Percentiles rank a stretch among this genome's conserved stretches.
Conservation (phyloP, 1,140 invertebrate species). For the Philotrypesis tridentata region DNA sequence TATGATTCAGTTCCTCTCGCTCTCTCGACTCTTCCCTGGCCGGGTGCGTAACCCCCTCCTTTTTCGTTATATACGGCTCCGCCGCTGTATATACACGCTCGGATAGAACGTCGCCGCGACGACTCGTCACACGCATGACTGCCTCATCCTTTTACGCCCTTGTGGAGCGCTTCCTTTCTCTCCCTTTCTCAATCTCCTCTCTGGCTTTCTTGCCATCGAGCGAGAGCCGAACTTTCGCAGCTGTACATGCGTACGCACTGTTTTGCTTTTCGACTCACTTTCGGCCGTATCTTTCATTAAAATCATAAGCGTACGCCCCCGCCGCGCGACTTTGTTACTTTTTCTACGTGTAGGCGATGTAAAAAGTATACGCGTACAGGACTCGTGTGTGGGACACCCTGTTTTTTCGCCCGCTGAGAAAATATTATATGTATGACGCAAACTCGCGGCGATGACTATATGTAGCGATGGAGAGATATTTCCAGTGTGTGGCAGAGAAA, state of each 20-base stretch:
- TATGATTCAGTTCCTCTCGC: conserved; percentile 38
- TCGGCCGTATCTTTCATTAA: background rate
- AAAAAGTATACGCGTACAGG: no score
- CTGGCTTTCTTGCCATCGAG: background rate
- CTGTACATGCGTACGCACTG: no score
- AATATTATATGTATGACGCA: background rate
- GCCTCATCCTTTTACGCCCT: conserved; percentile 50
- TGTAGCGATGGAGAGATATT: background rate
- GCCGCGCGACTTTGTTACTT: background rate
- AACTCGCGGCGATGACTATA: background rate
- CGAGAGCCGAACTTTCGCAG: conserved; percentile 34
- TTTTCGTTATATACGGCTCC: background rate
- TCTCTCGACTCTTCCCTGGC: no score
- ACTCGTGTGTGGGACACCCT: background rate
- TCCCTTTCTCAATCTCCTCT: background rate
- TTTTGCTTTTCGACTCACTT: background rate
- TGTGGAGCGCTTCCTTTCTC: conserved; percentile 31
- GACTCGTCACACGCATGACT: conserved; percentile 50
- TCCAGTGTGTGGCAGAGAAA: no score
- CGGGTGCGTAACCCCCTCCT: no score
- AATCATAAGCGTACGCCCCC: background rate
- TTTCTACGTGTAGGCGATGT: background rate
- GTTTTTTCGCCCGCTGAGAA: background rate
- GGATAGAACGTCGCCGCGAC: conserved; percentile 20
- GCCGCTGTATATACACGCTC: conserved; percentile 38